Percentiles rank a stretch among this genome's conserved stretches.
phyloP scores from a whole-genome alignment of 2,888 invertebrate species.

The Drosophila bunnanda region DNA sequence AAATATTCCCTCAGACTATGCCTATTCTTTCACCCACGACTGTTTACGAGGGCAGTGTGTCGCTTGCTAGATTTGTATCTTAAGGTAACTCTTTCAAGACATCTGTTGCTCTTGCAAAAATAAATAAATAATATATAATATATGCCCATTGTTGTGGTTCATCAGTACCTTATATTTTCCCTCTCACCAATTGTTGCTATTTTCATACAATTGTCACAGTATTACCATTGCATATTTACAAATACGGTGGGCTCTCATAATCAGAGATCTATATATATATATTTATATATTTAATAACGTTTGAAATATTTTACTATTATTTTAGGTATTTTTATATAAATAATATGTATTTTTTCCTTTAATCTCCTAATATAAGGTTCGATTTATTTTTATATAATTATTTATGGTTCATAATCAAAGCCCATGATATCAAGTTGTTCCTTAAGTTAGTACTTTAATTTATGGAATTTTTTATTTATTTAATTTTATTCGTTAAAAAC shows the following conservation, averaged over 20 bases:
- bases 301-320: background rate
- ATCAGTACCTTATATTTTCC: conserved; percentile 9
- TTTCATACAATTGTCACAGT: conserved; percentile 22
- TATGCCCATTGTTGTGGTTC: conserved; percentile 3
- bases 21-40: background rate
- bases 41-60: background rate
- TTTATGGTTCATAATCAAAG: too few relatives aligned
- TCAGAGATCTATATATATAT: too few relatives aligned
- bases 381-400: too few relatives aligned
- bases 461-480: too few relatives aligned
- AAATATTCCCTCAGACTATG: background rate
- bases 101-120: conserved; percentile 24
- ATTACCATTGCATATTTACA: conserved; percentile 10
- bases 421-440: background rate
- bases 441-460: background rate
- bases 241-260: background rate
- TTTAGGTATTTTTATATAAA: background rate
- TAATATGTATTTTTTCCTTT: background rate
- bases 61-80: background rate
- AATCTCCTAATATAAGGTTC: too few relatives aligned
- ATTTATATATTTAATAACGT: background rate
- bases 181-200: conserved; percentile 20
- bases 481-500: background rate
- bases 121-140: background rate
- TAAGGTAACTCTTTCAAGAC: conserved; percentile 3